These are phyloP conservation scores for Drosophila mimica DNA, from an alignment of 2,888 invertebrate genomes.

Conservation along the genomic window DNA sequence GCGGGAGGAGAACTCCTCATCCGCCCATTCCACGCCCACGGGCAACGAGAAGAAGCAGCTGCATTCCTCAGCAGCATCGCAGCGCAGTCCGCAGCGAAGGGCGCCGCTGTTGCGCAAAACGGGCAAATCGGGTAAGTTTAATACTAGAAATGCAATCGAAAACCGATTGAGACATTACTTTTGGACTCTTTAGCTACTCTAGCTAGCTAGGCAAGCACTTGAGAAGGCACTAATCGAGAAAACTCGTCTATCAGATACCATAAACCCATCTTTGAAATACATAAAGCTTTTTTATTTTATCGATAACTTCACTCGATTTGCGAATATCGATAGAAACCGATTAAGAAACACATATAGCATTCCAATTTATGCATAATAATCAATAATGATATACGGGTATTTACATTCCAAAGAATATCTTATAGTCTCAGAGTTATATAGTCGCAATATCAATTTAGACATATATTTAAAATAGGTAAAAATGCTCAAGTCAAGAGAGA, in stretches of 20 bases:
- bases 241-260: neutral
- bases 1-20: conserved; percentile 83
- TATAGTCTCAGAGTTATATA: too few relatives aligned
- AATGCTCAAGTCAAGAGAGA: too few relatives aligned
- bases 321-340: neutral
- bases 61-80: conserved; percentile 27
- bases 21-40: conserved; percentile 38
- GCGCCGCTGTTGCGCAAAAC: conserved; percentile 83
- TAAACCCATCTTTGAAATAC: neutral
- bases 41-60: conserved; percentile 39
- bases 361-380: neutral
- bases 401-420: too few relatives aligned
- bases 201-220: too few relatives aligned
- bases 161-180: too few relatives aligned
- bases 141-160: neutral
- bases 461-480: too few relatives aligned
- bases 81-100: conserved; percentile 72
- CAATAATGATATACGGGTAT: too few relatives aligned
- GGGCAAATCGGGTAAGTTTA: conserved; percentile 84
- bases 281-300: neutral
- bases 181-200: too few relatives aligned
- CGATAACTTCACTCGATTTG: neutral
- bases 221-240: too few relatives aligned
- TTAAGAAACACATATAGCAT: neutral
- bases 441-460: too few relatives aligned